Evolutionary conservation across 2,797 vertebrate species (phyloP).

Genomic region (Trematomus bernacchii): DNA sequence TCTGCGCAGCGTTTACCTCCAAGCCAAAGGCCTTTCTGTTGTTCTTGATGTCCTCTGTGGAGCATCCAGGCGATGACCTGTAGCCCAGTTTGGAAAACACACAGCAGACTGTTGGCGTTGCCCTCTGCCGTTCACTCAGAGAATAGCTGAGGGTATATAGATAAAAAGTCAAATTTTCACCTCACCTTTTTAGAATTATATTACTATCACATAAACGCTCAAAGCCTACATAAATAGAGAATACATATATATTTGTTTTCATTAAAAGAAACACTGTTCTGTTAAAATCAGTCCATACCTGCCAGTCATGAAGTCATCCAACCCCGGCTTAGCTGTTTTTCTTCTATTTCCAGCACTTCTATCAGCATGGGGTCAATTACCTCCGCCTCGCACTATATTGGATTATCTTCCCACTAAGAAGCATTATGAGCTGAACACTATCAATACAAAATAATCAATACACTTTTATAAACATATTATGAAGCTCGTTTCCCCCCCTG

Average conservation of each 20-base stretch:
- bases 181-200: not conserved
- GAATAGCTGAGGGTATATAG: conserved; percentile 30
- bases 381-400: conserved; percentile 58
- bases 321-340: not conserved
- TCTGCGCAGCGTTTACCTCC: conserved; percentile 22
- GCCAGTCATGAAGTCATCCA: conserved; percentile 51
- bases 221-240: not conserved
- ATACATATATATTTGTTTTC: not conserved
- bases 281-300: conserved; percentile 17
- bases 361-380: conserved; percentile 72
- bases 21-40: conserved; percentile 41
- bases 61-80: conserved; percentile 70
- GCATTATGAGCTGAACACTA: conserved; percentile 60
- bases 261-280: not conserved
- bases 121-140: conserved; percentile 76
- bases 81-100: conserved; percentile 61
- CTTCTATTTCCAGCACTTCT: conserved; percentile 37
- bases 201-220: not conserved
- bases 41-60: conserved; percentile 59
- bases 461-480: conserved; percentile 19
- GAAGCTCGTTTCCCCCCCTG: not conserved
- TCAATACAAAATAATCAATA: conserved; percentile 74
- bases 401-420: conserved; percentile 67
- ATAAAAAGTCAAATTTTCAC: not conserved
- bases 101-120: conserved; percentile 56